Base-by-base conservation (phyloP, 1,140 invertebrate species). In the Rhopalosiphum padi region DNA sequence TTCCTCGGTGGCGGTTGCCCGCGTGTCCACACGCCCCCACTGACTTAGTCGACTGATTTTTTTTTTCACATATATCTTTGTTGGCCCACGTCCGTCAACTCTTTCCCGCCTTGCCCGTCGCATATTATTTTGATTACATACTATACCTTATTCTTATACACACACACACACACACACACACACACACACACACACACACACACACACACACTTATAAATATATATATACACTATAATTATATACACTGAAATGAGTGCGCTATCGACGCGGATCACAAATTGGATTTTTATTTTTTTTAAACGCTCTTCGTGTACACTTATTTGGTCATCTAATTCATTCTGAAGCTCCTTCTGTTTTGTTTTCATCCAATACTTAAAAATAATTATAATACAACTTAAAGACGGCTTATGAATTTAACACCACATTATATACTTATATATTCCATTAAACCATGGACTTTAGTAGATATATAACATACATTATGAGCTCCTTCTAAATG, bases 1-100 rank as follows among this genome's bases (percentile, higher is more conserved):
- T 90, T 90, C 88, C 35, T 90, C 88, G 51, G 51, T 55, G 46
- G 46, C 87, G 48, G 87, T 89, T 51, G 41, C 15, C 88, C 87
- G 87, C 85, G 37, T 25, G 86, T 87, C 15, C 48, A 21, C 87
- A 53, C 86, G 86, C 86, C 86, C 43, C 43, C 86, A 48, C 86
- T 43, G 83, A 25, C 83, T 43, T 25, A 15, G 86, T 51, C 86
- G 43, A 87, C 86, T 30, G 86, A 87, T 48, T 87, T 48, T 48
- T 48, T 48, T 25, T 68, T 30, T 15, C 8, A 77, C 60, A 77
- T n/a, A 77, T 77, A 77, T 77, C 60, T 77, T n/a, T 77, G 60
- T 77, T 77, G 60, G 60, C 60, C 60, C n/a, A 77, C 60, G 60
- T 77, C 60, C 60, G 60, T 77, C 60, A 77, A n/a, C 60, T 77